Evolutionary conservation across 2,113 vertebrate species (phyloP), one percentile per base, ranked within the genome.

Genomic region (Apteryx mantelli): DNA sequence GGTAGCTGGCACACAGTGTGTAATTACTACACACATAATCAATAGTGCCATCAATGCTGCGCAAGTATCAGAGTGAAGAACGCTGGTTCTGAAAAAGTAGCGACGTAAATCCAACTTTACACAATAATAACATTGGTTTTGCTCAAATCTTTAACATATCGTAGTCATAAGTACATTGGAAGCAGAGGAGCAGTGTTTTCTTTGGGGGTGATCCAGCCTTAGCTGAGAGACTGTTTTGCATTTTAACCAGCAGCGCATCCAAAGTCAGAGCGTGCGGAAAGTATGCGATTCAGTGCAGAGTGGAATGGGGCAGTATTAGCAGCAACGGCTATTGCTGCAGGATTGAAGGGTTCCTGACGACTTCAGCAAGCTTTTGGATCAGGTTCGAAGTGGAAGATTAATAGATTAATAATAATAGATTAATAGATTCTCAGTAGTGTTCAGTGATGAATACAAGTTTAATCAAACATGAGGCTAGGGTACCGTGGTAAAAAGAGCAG

Each of bases 1-100:
- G 85, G 89, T 82, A 71, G 82, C 48, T 95, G 91, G 82, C 88
- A 58, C 44, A 46, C 74, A 64, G 55, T 30, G 46, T 26, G 82
- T 93, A 88, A 89, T 81, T 91, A 81, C 89, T 83, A 38, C 32
- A 30, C 42, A 88, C 82, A n/a, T 79, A 93, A 88, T 80, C 93
- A 84, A 5, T n/a, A 68, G 65, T 2, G 1, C 46, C 34, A 15
- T 32, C 89, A 56, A n/a, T 48, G 93, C 42, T 10, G 44, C n/a
- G 17, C 5, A 7, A 46, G 75, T 5, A 32, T 60, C 34, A 22
- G 53, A 66, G 48, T 63, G 70, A 50, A 24, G 34, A 50, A 36
- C 8, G 1, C 53, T 66, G 8, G 4, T 60, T 87, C 65, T 48
- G 68, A 56, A 56, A 73, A 81, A n/a, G 5, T 4, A 13, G 11